Conservation (phyloP, 2,113 vertebrate species). For the Lepidiolamprologus cunningtoni region DNA sequence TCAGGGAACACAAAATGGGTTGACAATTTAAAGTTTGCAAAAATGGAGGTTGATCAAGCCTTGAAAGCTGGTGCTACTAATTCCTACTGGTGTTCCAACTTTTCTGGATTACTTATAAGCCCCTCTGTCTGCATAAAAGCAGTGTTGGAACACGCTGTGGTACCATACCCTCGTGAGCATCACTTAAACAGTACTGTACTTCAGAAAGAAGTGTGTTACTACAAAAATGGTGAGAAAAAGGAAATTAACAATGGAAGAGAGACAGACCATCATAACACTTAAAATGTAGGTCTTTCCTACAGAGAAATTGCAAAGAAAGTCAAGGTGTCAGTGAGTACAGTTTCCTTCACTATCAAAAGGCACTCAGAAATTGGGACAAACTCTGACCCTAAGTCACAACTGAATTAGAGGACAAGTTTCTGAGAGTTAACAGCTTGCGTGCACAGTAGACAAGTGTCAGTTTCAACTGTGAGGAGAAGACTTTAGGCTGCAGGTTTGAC, state of each 20-base stretch:
- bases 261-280: neutral
- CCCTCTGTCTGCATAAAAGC: neutral
- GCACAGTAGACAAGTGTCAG: neutral
- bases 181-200: neutral
- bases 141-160: neutral
- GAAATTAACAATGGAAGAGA: neutral
- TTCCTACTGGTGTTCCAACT: neutral
- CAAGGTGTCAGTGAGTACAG: neutral
- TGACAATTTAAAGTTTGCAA: neutral
- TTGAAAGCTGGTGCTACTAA: neutral
- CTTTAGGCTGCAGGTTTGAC: neutral
- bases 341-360: neutral
- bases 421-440: neutral
- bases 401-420: neutral
- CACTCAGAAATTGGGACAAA: neutral
- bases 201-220: neutral
- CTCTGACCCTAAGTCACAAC: neutral
- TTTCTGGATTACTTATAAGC: neutral
- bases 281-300: neutral
- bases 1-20: neutral
- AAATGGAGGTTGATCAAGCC: neutral
- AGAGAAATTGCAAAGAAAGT: neutral
- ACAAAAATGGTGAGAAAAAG: neutral
- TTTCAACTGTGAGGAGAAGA: neutral
- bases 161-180: neutral